phyloP scores from a whole-genome alignment of 1,140 invertebrate genomes.

The Pectinophora gossypiella region DNA sequence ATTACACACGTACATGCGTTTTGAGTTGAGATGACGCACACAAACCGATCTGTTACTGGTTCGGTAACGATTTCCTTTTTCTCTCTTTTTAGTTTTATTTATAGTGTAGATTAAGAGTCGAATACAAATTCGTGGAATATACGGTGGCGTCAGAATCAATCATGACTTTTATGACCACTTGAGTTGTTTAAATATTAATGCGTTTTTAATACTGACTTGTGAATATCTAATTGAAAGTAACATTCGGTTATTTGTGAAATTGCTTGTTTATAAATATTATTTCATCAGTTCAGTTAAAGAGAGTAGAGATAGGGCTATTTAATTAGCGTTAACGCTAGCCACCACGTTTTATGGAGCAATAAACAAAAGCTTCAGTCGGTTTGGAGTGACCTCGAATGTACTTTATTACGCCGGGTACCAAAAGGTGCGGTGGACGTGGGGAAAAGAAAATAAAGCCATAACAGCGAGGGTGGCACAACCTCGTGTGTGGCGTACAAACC shows the following conservation, averaged over 20 bases:
- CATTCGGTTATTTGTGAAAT: not conserved
- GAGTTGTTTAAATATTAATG: not conserved
- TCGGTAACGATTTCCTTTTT: constrained; percentile 26
- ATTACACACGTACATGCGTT: constrained; percentile 29
- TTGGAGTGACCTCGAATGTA: constrained; percentile 13
- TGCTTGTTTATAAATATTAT: too few species aligned
- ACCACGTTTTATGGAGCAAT: constrained; percentile 11
- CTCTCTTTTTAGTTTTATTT: constrained; percentile 34
- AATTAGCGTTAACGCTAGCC: not conserved
- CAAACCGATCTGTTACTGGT: constrained; percentile 35
- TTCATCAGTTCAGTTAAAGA: too few species aligned
- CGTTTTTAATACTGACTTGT: not conserved
- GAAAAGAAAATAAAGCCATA: constrained; percentile 29
- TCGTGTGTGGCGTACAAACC: constrained; percentile 29
- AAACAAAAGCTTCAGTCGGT: constrained; percentile 17
- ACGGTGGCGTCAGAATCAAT: constrained; percentile 4
- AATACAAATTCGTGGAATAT: constrained; percentile 29
- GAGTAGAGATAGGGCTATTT: too few species aligned
- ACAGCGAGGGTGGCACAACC: constrained; percentile 23
- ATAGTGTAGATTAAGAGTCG: constrained; percentile 35
- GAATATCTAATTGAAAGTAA: not conserved
- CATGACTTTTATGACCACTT: not conserved
- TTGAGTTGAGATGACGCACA: constrained; percentile 51
- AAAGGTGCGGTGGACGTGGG: constrained; percentile 18
- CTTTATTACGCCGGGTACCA: constrained; percentile 16